Percentiles rank a stretch among this genome's conserved stretches.
phyloP scores from a whole-genome alignment of 2,888 invertebrate species.

The Boloria euphrosyne region DNA sequence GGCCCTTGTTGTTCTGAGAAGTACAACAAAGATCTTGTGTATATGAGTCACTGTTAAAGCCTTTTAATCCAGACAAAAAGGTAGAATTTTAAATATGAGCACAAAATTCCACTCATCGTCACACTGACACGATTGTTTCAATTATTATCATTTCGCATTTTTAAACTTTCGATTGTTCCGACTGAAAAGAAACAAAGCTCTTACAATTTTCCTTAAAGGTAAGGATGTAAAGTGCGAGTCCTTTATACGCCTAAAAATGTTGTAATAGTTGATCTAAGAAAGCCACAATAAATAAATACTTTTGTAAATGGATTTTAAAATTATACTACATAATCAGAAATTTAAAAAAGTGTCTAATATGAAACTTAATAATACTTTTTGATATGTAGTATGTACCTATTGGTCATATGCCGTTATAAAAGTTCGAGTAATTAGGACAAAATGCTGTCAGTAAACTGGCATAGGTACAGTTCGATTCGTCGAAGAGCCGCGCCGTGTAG shows the following conservation, averaged over 20 bases:
- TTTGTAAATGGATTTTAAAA: background rate
- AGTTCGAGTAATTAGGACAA: constrained; percentile 65
- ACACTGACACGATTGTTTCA: constrained; percentile 33
- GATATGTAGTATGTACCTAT: constrained; percentile 25
- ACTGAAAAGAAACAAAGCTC: constrained; percentile 1
- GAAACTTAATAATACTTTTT: too few relatives aligned
- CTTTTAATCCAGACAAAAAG: constrained; percentile 62
- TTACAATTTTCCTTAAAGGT: background rate
- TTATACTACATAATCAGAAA: too few relatives aligned
- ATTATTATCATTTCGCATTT: constrained; percentile 13
- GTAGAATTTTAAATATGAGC: constrained; percentile 27
- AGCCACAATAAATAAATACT: background rate
- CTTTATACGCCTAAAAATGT: background rate
- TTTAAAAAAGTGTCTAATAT: too few relatives aligned
- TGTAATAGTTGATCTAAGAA: background rate
- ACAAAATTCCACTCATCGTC: constrained; percentile 32
- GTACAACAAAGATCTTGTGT: constrained; percentile 79
- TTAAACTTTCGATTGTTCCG: constrained; percentile 15
- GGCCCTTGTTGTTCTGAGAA: constrained; percentile 73
- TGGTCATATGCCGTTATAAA: constrained; percentile 43
- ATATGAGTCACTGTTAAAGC: constrained; percentile 68
- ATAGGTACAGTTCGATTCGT: constrained; percentile 71
- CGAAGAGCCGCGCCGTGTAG: constrained; percentile 73
- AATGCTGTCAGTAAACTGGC: constrained; percentile 61
- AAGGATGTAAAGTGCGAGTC: background rate